Percentiles rank a stretch among this genome's conserved stretches.
Conservation (phyloP, 2,888 invertebrate genomes). For the Sarcophaga rosellei region DNA sequence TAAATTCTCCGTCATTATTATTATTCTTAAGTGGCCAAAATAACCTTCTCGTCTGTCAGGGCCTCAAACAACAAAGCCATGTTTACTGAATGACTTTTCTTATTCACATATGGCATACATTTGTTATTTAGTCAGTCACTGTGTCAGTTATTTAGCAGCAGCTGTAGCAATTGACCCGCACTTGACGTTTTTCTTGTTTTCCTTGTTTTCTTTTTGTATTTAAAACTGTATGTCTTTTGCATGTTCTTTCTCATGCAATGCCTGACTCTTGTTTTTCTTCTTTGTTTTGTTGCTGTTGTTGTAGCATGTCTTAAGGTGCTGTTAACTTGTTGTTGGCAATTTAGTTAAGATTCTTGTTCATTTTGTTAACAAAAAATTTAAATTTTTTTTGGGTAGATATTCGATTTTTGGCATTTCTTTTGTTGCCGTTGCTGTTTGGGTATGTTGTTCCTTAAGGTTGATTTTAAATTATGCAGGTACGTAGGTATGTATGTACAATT, state of each 20-base stretch:
- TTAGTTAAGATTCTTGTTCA: no score
- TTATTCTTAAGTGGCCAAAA: constrained; percentile 12
- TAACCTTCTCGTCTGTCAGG: constrained; percentile 6
- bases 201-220: not conserved
- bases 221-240: not conserved
- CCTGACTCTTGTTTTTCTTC: not conserved
- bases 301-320: not conserved
- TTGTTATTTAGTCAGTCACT: no score
- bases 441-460: no score
- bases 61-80: not conserved
- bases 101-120: not conserved
- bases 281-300: not conserved
- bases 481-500: no score
- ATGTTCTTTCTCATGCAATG: not conserved
- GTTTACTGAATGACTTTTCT: not conserved
- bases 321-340: no score
- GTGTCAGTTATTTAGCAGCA: no score
- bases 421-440: no score
- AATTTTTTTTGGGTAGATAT: no score
- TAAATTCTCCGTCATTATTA: not conserved
- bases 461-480: no score
- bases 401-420: no score
- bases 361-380: no score
- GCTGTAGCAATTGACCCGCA: not conserved
- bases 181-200: not conserved